phyloP scores from a whole-genome alignment of 2,888 invertebrate species.

The Eretmocerus hayati region DNA sequence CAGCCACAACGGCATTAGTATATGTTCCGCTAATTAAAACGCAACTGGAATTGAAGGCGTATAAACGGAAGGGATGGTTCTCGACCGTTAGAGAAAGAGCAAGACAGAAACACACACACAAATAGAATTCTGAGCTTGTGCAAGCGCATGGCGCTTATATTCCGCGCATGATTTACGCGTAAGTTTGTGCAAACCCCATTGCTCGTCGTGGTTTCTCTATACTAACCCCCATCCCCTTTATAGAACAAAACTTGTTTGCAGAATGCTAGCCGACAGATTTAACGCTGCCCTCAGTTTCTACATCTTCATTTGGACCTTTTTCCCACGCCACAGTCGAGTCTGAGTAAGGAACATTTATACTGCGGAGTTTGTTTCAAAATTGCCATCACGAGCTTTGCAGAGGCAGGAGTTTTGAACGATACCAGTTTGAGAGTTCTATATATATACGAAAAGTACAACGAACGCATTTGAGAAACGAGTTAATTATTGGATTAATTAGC shows the following conservation, averaged over 20 bases:
- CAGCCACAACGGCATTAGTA: slow-evolving; percentile 41
- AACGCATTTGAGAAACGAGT: slow-evolving; percentile 1
- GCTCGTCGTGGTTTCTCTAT: too few species aligned
- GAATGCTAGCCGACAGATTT: slow-evolving; percentile 11
- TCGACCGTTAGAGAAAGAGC: too few species aligned
- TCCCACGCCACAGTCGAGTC: neutral
- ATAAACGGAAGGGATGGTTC: slow-evolving; percentile 24
- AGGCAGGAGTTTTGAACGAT: slow-evolving; percentile 5
- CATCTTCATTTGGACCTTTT: neutral
- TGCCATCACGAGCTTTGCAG: too few species aligned
- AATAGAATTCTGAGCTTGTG: too few species aligned
- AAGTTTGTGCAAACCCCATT: too few species aligned
- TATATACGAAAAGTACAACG: too few species aligned
- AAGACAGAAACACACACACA: too few species aligned
- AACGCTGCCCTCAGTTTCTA: neutral
- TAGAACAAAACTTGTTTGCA: slow-evolving; percentile 12
- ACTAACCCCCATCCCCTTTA: too few species aligned
- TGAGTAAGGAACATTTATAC: slow-evolving; percentile 3
- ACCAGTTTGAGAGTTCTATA: too few species aligned
- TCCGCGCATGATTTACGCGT: slow-evolving; percentile 15
- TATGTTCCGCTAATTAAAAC: slow-evolving; percentile 42
- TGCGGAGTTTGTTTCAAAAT: slow-evolving; percentile 12
- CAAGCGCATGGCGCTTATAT: too few species aligned
- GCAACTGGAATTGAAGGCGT: slow-evolving; percentile 39
- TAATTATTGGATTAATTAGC: slow-evolving; percentile 10